Evolutionary conservation across 2,113 vertebrate genomes (phyloP).

Genomic region (Aspidoscelis tigris): DNA sequence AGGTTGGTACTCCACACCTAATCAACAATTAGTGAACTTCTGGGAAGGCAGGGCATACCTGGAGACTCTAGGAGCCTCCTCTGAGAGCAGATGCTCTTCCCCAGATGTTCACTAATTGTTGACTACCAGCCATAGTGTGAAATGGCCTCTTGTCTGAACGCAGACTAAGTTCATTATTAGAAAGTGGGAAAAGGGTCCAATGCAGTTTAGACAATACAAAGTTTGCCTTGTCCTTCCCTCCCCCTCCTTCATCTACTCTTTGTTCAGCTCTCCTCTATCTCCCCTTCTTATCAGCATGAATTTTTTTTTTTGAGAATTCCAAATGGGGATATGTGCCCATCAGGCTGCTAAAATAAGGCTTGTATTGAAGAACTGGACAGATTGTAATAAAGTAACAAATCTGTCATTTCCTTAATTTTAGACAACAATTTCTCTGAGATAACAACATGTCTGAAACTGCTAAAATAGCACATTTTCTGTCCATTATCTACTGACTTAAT

Average conservation of each 20-base stretch:
- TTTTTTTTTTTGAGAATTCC: background rate
- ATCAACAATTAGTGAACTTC: no score
- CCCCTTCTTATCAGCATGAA: background rate
- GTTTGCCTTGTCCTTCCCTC: background rate
- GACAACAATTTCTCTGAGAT: constrained; percentile 22
- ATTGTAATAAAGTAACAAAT: background rate
- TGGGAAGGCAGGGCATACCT: no score
- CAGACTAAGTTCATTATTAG: background rate
- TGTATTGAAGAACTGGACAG: background rate
- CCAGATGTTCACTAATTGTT: no score
- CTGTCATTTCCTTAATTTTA: constrained; percentile 4
- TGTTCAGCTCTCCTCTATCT: background rate
- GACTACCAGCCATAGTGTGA: no score
- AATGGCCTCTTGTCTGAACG: no score
- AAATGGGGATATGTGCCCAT: background rate
- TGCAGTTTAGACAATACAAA: background rate
- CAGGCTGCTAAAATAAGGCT: background rate
- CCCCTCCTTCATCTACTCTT: no score
- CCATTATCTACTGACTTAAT: background rate
- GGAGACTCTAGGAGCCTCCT: no score
- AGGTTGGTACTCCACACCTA: no score
- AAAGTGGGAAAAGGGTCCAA: background rate
- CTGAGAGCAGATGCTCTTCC: no score
- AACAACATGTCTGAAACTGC: constrained; percentile 16
- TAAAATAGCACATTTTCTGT: constrained; percentile 7